Evolutionary conservation across 2,797 vertebrate species (phyloP), one percentile per base, ranked within the genome.

Genomic region (Sciurus carolinensis): DNA sequence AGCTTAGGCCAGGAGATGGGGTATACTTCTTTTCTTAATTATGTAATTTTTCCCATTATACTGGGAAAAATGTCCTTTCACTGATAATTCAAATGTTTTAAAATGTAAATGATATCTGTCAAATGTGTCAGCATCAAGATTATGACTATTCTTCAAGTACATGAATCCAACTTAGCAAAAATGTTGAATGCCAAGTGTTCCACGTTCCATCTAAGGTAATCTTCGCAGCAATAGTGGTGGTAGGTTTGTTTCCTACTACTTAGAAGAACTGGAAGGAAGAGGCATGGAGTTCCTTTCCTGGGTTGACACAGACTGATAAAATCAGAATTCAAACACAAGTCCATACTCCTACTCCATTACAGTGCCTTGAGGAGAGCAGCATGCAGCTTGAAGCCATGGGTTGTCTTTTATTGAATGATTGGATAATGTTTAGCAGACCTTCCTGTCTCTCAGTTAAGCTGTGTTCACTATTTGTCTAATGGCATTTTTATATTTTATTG

Each of bases 21-120:
- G 13, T 33, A 57, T 52, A 14, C 12, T 82, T 3, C 5, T 87
- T 89, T 93, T 83, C 62, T 95, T 26, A 92, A 79, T 57, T 75
- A 62, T 47, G 2, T 44, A n/a, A 33, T 82, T 59, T 62, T 33
- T 90, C 94, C 76, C 12, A 81, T 82, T 75, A 82, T 66, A 33
- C 75, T 73, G 14, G 26, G 79, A 88, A 11, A 57, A 7, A 28
- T 12, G 18, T 57, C 10, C 20, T 77, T 81, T 95, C 39, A 79
- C 1, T 20, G 90, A 66, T 50, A 57, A 87, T 59, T 83, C 30
- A 59, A 33, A 42, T 69, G 13, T 54, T 80, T 82, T 42, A 52
- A 52, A 24, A 83, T 54, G 50, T 72, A 67, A 89, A 91, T 39
- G 20, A 95, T 64, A 10, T 54, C 5, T 7, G 24, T 75, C 30